These are phyloP conservation scores for Molossus molossus DNA, from an alignment of 2,797 vertebrate genomes.

Conservation along the genomic window DNA sequence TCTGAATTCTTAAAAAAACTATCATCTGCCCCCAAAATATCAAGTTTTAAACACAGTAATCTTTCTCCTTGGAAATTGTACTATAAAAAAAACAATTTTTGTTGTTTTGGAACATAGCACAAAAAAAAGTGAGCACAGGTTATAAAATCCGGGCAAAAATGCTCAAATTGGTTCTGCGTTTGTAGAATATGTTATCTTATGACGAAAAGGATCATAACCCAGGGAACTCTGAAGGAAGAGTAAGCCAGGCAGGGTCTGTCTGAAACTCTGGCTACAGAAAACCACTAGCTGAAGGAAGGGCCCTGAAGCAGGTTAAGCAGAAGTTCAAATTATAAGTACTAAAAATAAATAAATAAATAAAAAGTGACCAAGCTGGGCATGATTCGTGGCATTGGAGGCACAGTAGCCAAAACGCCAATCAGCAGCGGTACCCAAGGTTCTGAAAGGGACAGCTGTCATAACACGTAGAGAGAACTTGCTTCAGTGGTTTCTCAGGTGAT, in stretches of 20 bases:
- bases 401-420: neutral
- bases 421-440: neutral
- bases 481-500: neutral
- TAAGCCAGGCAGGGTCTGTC: neutral
- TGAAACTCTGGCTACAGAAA: constrained; percentile 22
- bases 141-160: constrained; percentile 58
- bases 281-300: neutral
- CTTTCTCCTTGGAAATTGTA: constrained; percentile 52
- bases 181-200: constrained; percentile 64
- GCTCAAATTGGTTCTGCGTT: constrained; percentile 62
- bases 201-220: constrained; percentile 38
- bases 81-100: neutral
- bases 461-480: neutral
- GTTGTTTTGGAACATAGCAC: constrained; percentile 64
- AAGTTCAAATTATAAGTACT: neutral
- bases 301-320: neutral
- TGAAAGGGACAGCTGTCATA: neutral
- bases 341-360: neutral
- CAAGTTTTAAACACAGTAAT: constrained; percentile 73
- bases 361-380: neutral
- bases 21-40: constrained; percentile 76
- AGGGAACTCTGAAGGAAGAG: constrained; percentile 12
- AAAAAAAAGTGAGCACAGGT: constrained; percentile 25
- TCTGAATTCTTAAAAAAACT: constrained; percentile 74
- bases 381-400: neutral